Base-by-base conservation (phyloP, 2,113 vertebrate species). In the Cynoglossus semilaevis region DNA sequence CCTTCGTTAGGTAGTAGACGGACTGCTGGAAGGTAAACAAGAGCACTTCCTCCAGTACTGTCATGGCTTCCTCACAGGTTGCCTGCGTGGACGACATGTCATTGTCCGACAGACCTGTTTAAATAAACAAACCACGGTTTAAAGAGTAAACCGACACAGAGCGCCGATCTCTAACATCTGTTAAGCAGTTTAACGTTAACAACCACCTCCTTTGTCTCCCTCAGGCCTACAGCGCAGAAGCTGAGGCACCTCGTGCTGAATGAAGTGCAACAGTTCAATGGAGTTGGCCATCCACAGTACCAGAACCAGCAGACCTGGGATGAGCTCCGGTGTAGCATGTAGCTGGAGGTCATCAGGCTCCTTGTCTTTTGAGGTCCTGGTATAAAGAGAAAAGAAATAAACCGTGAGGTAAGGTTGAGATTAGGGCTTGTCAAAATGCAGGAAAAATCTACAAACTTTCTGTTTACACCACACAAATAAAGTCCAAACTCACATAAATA, bases 11-110 rank as follows among this genome's bases (percentile, higher is more conserved):
- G 56, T 92, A 91, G 78, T 92, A 92, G 72, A 92, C 90, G 1
- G 87, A 88, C 86, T 92, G 91, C 80, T 92, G 91, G 81, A 92
- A 92, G 74, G 89, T 91, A 63, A 92, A 92, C 91, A 92, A 91
- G 83, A 92, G 91, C 81, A 92, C 90, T 67, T 92, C 91, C 73
- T 92, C 91, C 70, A 92, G 68, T 38, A 92, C 90, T 0, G 90
- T 88, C 88, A 91, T 91, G 82, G 90, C 90, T 64, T 92, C 89
- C 62, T 92, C 90, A 43, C 91, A 90, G 55, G 90, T 88, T 1
- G 63, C 36, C 12, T 63, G 83, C 8, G 90, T 91, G 64, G 77
- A 81, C 3, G 72, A 63, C 36, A 91, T 73, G 81, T 92, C 81
- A 7, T 80, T 64, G 52, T 86, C 83, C 17, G 66, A 43, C 59